A percentile compares a stretch with the other conserved stretches of the same genome.
phyloP scores from a whole-genome alignment of 2,797 vertebrate species.

The Sebastolobus alascanus region DNA sequence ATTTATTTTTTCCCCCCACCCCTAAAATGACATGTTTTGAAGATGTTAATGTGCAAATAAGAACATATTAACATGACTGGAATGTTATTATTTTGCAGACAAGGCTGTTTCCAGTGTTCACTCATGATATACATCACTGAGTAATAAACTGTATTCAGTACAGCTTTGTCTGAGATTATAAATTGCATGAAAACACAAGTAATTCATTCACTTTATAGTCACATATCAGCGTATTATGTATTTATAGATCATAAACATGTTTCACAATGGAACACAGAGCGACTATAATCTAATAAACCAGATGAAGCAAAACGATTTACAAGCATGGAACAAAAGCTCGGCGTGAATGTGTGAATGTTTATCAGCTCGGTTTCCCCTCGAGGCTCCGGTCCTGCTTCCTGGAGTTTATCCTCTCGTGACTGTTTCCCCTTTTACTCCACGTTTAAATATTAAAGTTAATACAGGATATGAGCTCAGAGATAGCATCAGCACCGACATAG shows the following conservation, averaged over 20 bases:
- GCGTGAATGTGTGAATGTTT: constrained; percentile 28
- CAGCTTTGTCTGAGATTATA: constrained; percentile 39
- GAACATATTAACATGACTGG: not conserved
- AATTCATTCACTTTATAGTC: constrained; percentile 36
- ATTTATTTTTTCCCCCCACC: too few species aligned
- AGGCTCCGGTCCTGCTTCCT: constrained; percentile 26
- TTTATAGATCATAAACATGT: constrained; percentile 49
- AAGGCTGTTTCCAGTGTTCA: constrained; percentile 16
- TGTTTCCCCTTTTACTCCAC: not conserved
- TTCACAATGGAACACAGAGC: constrained; percentile 16
- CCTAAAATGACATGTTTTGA: constrained; percentile 7
- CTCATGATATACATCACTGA: constrained; percentile 33
- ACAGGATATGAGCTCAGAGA: not conserved
- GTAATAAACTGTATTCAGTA: constrained; percentile 21
- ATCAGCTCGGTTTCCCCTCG: constrained; percentile 5
- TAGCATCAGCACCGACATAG: not conserved
- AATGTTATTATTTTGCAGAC: not conserved
- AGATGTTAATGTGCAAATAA: constrained; percentile 1
- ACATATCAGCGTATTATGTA: constrained; percentile 25
- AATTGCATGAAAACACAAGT: constrained; percentile 32
- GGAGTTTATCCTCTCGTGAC: constrained; percentile 14
- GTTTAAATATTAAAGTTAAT: constrained; percentile 32
- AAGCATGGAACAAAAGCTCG: constrained; percentile 24
- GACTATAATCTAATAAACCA: constrained; percentile 47
- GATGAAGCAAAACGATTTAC: constrained; percentile 43